A percentile compares a stretch with the other conserved stretches of the same genome.
Conservation (phyloP, 2,888 invertebrate species). For the Acanthosepion esculentum region DNA sequence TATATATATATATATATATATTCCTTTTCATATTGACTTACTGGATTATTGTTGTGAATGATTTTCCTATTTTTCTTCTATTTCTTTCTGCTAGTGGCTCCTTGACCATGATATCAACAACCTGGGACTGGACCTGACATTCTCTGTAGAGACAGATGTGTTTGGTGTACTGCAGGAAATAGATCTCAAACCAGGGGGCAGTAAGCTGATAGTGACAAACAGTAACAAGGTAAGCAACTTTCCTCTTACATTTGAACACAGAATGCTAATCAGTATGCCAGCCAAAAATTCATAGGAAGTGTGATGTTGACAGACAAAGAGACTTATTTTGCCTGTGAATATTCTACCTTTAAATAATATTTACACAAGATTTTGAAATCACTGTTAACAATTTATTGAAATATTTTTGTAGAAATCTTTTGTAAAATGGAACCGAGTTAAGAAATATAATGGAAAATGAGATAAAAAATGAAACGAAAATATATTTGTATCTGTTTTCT, state of each 20-base stretch:
- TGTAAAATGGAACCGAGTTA: not conserved
- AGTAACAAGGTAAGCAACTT: conserved; percentile 65
- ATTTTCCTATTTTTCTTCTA: not conserved
- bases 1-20: not conserved
- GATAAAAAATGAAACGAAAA: too few species aligned
- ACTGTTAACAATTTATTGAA: not conserved
- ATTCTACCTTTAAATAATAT: not conserved
- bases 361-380: not conserved
- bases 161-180: conserved; percentile 73
- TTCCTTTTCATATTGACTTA: not conserved
- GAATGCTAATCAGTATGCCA: too few species aligned
- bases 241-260: not conserved
- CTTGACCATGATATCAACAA: conserved; percentile 71
- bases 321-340: too few species aligned
- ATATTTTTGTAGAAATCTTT: not conserved
- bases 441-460: not conserved
- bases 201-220: conserved; percentile 65
- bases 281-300: too few species aligned
- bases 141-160: conserved; percentile 73
- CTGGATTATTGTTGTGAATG: not conserved
- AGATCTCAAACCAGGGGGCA: conserved; percentile 67
- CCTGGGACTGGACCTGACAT: conserved; percentile 71
- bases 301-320: too few species aligned
- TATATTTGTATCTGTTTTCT: too few species aligned
- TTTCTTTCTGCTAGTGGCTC: conserved; percentile 66